Percentiles rank a stretch among this genome's conserved stretches.
phyloP scores from a whole-genome alignment of 2,888 invertebrate genomes.

The Dicyrtomina minuta region DNA sequence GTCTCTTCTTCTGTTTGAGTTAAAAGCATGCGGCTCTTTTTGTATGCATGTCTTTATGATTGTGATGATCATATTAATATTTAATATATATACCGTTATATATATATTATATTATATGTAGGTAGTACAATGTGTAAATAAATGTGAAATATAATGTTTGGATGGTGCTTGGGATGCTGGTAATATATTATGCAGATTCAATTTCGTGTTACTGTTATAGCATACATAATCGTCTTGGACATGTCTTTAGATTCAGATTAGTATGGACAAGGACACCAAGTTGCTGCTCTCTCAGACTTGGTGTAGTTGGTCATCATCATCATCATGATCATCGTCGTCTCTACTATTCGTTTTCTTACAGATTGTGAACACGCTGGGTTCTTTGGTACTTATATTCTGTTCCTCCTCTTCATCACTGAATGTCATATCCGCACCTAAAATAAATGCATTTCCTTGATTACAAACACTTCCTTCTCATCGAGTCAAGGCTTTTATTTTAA shows the following conservation, averaged over 20 bases:
- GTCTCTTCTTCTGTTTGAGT: too few relatives aligned
- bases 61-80: too few relatives aligned
- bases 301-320: constrained; percentile 16
- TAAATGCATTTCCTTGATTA: constrained; percentile 35
- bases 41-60: too few relatives aligned
- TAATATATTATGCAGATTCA: not conserved
- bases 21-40: too few relatives aligned
- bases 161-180: not conserved
- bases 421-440: constrained; percentile 51
- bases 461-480: constrained; percentile 20
- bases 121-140: too few relatives aligned
- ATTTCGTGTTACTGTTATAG: not conserved
- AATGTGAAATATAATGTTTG: too few relatives aligned
- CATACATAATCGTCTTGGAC: not conserved
- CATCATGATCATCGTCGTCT: not conserved
- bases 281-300: constrained; percentile 4
- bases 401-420: constrained; percentile 52
- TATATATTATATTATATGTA: too few relatives aligned
- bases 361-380: constrained; percentile 28
- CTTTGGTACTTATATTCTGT: constrained; percentile 6
- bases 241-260: not conserved
- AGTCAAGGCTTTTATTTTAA: constrained; percentile 9
- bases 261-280: constrained; percentile 21
- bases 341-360: not conserved
- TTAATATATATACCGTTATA: too few relatives aligned